Percentiles rank a stretch among this genome's conserved stretches.
phyloP scores from a whole-genome alignment of 2,113 vertebrate species.

The Trogon melanurus region DNA sequence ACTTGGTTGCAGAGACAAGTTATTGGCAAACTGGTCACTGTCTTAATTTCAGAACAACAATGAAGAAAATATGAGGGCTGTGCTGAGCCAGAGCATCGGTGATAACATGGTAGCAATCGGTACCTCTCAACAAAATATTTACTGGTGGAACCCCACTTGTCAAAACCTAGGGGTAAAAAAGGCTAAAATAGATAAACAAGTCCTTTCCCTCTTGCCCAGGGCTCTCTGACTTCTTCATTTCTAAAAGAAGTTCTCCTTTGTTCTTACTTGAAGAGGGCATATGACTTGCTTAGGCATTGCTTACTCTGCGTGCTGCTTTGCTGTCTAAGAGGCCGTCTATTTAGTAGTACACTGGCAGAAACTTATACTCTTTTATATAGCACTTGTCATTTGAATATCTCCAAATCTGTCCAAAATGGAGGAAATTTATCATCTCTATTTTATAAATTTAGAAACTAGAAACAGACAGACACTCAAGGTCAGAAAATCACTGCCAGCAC shows the following conservation, averaged over 20 bases:
- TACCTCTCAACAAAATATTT: background rate
- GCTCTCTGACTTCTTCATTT: background rate
- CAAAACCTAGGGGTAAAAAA: background rate
- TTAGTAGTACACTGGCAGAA: background rate
- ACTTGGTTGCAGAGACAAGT: background rate
- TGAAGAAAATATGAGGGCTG: background rate
- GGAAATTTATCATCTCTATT: conserved; percentile 34
- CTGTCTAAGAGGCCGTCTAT: conserved; percentile 11
- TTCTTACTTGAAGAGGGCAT: background rate
- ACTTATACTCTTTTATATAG: background rate
- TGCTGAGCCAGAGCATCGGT: background rate
- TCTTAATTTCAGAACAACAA: background rate
- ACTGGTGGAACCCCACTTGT: background rate
- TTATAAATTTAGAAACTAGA: conserved; percentile 34
- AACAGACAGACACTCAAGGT: background rate
- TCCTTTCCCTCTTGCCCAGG: background rate
- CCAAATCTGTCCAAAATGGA: conserved; percentile 30
- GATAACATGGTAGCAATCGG: background rate
- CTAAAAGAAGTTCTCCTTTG: background rate
- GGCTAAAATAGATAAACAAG: background rate
- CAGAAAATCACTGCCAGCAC: conserved; percentile 12
- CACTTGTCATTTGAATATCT: conserved; percentile 34
- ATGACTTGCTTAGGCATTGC: background rate
- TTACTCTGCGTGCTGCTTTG: conserved; percentile 5
- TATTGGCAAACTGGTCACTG: background rate